Evolutionary conservation across 2,888 invertebrate species (phyloP), one percentile per base, ranked within the genome.

Genomic region (Thyatira batis): DNA sequence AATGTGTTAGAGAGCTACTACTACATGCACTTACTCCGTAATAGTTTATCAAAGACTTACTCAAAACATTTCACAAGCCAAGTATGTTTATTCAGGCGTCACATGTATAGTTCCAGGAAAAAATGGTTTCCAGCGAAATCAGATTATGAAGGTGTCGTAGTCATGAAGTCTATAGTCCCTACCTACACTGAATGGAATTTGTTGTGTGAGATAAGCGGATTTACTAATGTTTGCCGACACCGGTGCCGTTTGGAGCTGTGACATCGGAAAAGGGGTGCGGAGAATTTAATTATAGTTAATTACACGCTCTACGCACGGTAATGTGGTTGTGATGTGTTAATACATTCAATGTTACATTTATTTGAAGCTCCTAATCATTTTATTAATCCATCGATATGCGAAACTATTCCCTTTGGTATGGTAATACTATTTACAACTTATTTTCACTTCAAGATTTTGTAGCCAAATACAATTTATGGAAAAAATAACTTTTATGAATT

Each of bases 261-360:
- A 67, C 70, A 69, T 64, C 65, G 63, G 67, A 67, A 68, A 67
- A 60, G 64, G 61, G 65, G 60, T 65, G 61, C 61, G 60, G 63
- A 60, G 61, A 68, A 64, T 70, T 69, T 67, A 66, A 71, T 72
- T 72, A 66, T 67, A 71, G 43, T 73, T 71, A 72, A 74, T 74
- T 72, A 74, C 69, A 66, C 62, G 62, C 65, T 67, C 63, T 65
- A 65, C 60, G 60, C 60, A 58, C 53, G 55, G 60, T 68, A 71
- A 73, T 73, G 69, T 73, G 67, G 63, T 69, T 58, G 65, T 63
- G 60, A 63, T 59, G 60, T 27, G 13, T 33, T 17, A 43, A 43
- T 48, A 13, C 28, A 17, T 28, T 20, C 27, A 4, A 13, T 28
- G 28, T 46, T 3, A 46, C 21, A 9, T n/a, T 8, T 20, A 23